These are phyloP conservation scores for Helicolenus hilgendorfi DNA, from an alignment of 2,797 vertebrate genomes.

Conservation along the genomic window DNA sequence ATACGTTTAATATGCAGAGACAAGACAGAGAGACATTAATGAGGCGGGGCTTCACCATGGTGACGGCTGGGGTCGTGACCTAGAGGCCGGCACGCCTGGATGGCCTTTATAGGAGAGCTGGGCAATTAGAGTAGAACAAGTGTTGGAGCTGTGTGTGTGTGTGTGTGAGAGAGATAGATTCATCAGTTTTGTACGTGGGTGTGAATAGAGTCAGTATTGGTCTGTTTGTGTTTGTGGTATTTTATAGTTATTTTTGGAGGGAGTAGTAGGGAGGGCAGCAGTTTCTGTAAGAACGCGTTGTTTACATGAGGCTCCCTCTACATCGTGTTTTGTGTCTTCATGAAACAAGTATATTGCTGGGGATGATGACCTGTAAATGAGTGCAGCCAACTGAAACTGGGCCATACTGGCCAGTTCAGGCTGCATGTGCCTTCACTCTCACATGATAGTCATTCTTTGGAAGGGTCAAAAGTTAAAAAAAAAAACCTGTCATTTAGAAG, in stretches of 20 bases:
- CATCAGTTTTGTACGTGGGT: constrained; percentile 20
- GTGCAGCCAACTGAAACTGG: constrained; percentile 63
- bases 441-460: constrained; percentile 13
- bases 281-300: not conserved
- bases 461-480: not conserved
- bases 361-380: constrained; percentile 54
- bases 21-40: constrained; percentile 70
- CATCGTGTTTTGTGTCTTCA: constrained; percentile 19
- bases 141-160: constrained; percentile 31
- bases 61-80: constrained; percentile 80
- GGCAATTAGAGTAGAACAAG: constrained; percentile 78
- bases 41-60: constrained; percentile 80
- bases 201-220: constrained; percentile 8
- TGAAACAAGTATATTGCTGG: constrained; percentile 26
- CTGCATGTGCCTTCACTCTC: constrained; percentile 12
- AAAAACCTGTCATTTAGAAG: not conserved
- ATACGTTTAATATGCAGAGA: constrained; percentile 76
- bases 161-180: constrained; percentile 11
- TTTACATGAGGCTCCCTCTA: constrained; percentile 2
- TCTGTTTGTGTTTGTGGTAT: constrained; percentile 29
- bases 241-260: constrained; percentile 21
- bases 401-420: constrained; percentile 18
- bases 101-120: constrained; percentile 78
- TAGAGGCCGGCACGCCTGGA: constrained; percentile 69
- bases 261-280: not conserved